These are phyloP conservation scores for Gonocerus acuteangulatus DNA, from an alignment of 2,888 invertebrate genomes.

Conservation along the genomic window DNA sequence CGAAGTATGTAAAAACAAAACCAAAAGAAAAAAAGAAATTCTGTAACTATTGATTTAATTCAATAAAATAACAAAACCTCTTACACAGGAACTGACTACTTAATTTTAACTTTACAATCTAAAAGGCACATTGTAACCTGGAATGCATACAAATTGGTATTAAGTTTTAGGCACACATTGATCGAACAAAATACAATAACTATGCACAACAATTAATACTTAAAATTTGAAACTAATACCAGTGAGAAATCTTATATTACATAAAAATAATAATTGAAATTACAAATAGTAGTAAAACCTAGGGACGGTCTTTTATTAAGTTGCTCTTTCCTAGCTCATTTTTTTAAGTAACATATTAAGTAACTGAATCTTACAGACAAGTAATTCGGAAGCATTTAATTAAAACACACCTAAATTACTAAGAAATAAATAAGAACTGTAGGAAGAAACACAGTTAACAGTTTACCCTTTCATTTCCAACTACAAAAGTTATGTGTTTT, in stretches of 20 bases:
- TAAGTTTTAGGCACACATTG: conserved; percentile 6
- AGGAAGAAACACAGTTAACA: too few species aligned
- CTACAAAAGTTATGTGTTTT: too few species aligned
- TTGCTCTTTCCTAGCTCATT: neutral
- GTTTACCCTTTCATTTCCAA: too few species aligned
- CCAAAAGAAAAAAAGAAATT: neutral
- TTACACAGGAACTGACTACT: neutral
- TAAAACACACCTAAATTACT: too few species aligned
- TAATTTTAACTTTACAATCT: neutral
- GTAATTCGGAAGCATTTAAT: conserved; percentile 13
- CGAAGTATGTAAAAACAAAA: too few species aligned
- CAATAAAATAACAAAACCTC: neutral
- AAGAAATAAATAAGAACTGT: too few species aligned
- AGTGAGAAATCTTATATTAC: too few species aligned
- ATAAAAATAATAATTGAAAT: too few species aligned
- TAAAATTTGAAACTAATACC: neutral
- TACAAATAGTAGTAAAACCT: neutral
- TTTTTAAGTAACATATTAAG: conserved; percentile 11
- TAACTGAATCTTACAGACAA: conserved; percentile 9
- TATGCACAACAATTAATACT: neutral
- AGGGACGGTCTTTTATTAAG: conserved; percentile 13
- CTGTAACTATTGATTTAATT: conserved; percentile 11
- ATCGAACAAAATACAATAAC: conserved; percentile 4
- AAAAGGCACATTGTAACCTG: conserved; percentile 16
- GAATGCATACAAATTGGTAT: conserved; percentile 13